A percentile compares a stretch with the other conserved stretches of the same genome.
Conservation (phyloP, 2,113 vertebrate genomes). For the Terrapene triunguis region DNA sequence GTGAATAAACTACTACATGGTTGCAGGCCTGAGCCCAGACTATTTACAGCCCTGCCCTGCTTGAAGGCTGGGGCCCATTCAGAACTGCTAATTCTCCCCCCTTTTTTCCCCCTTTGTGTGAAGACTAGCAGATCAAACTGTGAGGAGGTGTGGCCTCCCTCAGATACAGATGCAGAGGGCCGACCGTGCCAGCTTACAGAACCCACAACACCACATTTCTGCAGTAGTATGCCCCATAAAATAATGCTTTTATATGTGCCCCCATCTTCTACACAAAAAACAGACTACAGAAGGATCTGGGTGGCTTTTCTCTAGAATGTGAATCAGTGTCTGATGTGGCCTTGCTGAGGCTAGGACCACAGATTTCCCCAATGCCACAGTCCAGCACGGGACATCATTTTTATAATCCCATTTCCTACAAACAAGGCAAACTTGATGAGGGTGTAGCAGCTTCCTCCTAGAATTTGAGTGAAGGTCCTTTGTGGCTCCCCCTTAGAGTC, state of each 20-base stretch:
- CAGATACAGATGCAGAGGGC: too few species aligned
- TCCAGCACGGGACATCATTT: neutral
- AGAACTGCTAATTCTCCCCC: too few species aligned
- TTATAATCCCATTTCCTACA: neutral
- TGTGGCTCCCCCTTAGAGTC: too few species aligned
- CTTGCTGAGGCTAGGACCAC: neutral
- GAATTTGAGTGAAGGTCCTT: neutral
- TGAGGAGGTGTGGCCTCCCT: too few species aligned
- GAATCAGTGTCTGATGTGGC: neutral
- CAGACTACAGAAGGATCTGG: neutral
- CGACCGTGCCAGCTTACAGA: too few species aligned
- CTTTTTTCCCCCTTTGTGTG: too few species aligned
- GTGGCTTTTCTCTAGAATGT: neutral
- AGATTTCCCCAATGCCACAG: neutral
- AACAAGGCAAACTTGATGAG: neutral
- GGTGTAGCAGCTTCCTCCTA: neutral
- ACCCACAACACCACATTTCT: neutral
- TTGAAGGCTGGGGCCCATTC: too few species aligned
- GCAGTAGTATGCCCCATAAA: neutral
- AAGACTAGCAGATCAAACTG: too few species aligned
- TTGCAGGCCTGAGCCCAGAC: too few species aligned
- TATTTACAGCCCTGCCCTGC: too few species aligned
- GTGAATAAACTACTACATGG: too few species aligned
- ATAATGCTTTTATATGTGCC: neutral
- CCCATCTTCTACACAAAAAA: neutral